Conservation (phyloP, 2,888 invertebrate species). For the Leptura quadrifasciata region DNA sequence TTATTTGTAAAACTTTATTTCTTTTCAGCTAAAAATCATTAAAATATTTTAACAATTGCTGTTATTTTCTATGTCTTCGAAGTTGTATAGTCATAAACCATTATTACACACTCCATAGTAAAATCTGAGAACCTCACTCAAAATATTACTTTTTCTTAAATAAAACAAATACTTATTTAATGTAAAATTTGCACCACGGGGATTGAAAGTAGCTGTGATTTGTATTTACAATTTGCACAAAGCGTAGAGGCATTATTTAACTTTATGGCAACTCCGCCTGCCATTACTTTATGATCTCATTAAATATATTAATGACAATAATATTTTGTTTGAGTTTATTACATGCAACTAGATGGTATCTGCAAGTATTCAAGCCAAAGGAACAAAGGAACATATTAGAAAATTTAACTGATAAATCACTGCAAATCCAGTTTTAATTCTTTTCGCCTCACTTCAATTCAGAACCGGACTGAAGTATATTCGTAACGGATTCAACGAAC, state of each 20-base stretch:
- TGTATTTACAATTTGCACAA: not conserved
- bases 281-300: conserved; percentile 45
- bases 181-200: not conserved
- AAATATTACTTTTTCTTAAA: no score
- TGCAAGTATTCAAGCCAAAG: conserved; percentile 15
- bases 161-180: no score
- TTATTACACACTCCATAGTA: no score
- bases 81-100: no score
- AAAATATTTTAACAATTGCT: no score
- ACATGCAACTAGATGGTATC: conserved; percentile 23
- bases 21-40: no score
- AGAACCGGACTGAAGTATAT: not conserved
- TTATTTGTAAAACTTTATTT: no score
- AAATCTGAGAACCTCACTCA: no score
- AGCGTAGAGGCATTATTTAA: conserved; percentile 5
- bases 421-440: conserved; percentile 1
- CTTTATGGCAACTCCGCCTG: conserved; percentile 12
- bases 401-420: conserved; percentile 1
- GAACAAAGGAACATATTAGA: conserved; percentile 7
- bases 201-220: not conserved
- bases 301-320: conserved; percentile 51
- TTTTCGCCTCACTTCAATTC: not conserved
- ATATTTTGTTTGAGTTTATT: conserved; percentile 24
- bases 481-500: not conserved
- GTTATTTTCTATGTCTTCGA: no score